phyloP scores from a whole-genome alignment of 2,797 vertebrate species.

The Sebastolobus altivelis region DNA sequence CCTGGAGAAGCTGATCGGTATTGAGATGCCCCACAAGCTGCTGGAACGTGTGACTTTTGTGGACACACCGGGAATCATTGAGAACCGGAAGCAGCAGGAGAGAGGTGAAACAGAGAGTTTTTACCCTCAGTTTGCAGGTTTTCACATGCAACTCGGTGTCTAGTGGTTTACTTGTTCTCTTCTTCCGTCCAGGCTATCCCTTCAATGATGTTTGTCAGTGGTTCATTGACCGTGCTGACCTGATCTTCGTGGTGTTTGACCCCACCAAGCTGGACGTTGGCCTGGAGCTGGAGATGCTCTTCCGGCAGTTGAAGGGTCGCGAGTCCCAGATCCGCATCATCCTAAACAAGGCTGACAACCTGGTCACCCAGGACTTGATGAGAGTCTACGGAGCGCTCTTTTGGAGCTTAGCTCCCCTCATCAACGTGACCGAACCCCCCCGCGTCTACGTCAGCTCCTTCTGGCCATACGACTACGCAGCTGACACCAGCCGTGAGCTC shows the following conservation, averaged over 20 bases:
- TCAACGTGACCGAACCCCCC: conserved; percentile 97
- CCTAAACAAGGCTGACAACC: conserved; percentile 96
- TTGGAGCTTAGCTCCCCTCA: conserved; percentile 98
- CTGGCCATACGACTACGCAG: conserved; percentile 95
- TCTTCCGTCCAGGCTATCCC: conserved; percentile 89
- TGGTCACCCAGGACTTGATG: conserved; percentile 98
- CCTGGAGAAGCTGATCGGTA: conserved; percentile 96
- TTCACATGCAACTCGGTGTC: neutral
- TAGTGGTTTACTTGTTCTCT: conserved; percentile 5
- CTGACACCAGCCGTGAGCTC: conserved; percentile 93
- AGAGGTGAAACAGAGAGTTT: conserved; percentile 86
- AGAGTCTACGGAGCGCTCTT: conserved; percentile 97
- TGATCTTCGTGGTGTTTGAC: conserved; percentile 98
- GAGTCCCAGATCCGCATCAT: conserved; percentile 99
- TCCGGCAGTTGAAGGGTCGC: conserved; percentile 95
- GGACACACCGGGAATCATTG: conserved; percentile 98
- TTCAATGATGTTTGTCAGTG: conserved; percentile 99
- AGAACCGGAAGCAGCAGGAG: conserved; percentile 99
- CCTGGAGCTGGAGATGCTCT: conserved; percentile 97
- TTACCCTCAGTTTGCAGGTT: neutral
- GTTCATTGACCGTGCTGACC: conserved; percentile 98
- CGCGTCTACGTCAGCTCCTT: conserved; percentile 99
- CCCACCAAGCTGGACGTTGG: conserved; percentile 98
- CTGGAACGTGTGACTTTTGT: conserved; percentile 96
- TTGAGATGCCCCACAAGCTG: conserved; percentile 97